phyloP scores from a whole-genome alignment of 2,888 invertebrate genomes.

The Heteromurus nitidus region DNA sequence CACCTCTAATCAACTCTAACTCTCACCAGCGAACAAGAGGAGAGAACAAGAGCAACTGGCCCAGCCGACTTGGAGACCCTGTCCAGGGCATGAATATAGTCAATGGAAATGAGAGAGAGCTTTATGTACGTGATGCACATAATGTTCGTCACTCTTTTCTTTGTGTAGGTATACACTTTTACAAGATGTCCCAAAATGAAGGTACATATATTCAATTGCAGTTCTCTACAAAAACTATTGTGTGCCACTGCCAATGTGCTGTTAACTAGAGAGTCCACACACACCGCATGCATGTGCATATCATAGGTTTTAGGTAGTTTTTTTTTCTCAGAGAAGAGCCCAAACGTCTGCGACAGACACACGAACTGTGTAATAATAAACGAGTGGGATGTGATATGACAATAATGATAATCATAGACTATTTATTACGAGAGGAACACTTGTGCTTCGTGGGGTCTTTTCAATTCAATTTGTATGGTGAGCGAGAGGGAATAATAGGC shows the following conservation, averaged over 20 bases:
- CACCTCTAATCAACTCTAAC: constrained; percentile 39
- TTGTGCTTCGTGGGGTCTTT: constrained; percentile 15
- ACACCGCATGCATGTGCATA: background rate
- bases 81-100: background rate
- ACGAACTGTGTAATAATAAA: constrained; percentile 1
- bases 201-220: background rate
- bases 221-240: too few relatives aligned
- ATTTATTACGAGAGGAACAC: constrained; percentile 27
- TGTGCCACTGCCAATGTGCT: too few relatives aligned
- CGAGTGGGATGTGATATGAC: constrained; percentile 23
- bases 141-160: background rate
- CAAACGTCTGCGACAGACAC: constrained; percentile 27
- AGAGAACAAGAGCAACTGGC: constrained; percentile 11
- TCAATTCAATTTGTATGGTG: background rate
- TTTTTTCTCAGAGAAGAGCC: constrained; percentile 21
- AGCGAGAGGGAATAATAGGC: background rate
- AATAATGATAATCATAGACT: constrained; percentile 25
- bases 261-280: too few relatives aligned
- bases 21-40: background rate
- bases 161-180: background rate
- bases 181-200: background rate
- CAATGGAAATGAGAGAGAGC: background rate
- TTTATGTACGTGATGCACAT: background rate
- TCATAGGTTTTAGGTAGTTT: background rate
- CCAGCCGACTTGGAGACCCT: constrained; percentile 53